Conservation (phyloP, 23 tunicate species). For the Phallusia fumigata region DNA sequence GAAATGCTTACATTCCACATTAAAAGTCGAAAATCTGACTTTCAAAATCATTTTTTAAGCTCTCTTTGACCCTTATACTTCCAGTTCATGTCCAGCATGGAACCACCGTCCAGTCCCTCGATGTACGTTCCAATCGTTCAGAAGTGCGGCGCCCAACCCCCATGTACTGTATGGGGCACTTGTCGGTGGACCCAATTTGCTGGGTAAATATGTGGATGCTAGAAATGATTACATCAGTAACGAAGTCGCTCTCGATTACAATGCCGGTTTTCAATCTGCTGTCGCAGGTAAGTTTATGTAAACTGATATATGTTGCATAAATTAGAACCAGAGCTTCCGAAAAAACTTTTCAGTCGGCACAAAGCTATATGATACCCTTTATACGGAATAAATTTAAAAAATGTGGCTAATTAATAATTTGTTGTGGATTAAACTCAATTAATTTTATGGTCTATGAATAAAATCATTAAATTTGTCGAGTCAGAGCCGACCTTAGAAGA, state of each 20-base stretch:
- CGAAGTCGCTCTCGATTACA: constrained; percentile 87
- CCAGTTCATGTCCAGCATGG: constrained; percentile 13
- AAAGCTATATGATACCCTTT: too few relatives aligned
- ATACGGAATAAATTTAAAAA: too few relatives aligned
- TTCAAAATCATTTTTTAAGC: neutral
- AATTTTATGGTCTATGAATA: too few relatives aligned
- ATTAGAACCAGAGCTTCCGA: too few relatives aligned
- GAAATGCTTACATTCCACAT: too few relatives aligned
- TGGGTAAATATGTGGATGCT: constrained; percentile 47
- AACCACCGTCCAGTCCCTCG: neutral
- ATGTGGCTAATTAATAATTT: too few relatives aligned
- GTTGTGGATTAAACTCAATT: too few relatives aligned
- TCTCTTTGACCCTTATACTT: neutral
- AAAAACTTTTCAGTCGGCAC: too few relatives aligned
- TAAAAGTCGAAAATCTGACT: too few relatives aligned
- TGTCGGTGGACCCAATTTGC: constrained; percentile 63
- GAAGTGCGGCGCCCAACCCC: constrained; percentile 13
- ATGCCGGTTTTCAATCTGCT: constrained; percentile 87
- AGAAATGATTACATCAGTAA: constrained; percentile 63
- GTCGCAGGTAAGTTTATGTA: constrained; percentile 58
- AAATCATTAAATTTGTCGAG: too few relatives aligned
- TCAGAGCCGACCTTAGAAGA: too few relatives aligned
- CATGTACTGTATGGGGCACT: constrained; percentile 36
- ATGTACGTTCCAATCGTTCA: neutral
- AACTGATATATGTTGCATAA: too few relatives aligned